phyloP scores from a whole-genome alignment of 2,113 vertebrate genomes.

The Podocnemis expansa region DNA sequence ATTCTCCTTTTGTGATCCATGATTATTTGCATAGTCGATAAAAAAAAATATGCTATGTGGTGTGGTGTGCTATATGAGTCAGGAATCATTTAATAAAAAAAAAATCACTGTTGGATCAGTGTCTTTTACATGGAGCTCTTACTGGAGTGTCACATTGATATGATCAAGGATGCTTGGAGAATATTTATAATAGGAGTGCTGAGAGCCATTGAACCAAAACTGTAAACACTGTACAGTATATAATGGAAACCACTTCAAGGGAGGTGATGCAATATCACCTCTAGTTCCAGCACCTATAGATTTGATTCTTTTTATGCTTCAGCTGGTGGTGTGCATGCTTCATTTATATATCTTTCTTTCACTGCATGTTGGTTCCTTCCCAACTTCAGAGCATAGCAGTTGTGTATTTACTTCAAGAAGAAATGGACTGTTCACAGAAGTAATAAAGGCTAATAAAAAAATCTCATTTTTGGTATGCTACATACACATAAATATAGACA shows the following conservation, averaged over 20 bases:
- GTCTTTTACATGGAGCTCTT: not conserved
- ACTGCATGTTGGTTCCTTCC: not conserved
- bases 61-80: not conserved
- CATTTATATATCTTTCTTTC: not conserved
- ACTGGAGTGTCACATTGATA: not conserved
- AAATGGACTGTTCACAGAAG: accelerated
- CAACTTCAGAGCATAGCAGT: accelerated
- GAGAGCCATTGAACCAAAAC: too few species aligned
- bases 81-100: not conserved
- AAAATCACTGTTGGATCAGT: not conserved
- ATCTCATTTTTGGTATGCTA: not conserved
- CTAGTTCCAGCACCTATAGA: not conserved
- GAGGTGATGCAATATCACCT: too few species aligned
- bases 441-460: not conserved
- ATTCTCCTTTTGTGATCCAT: not conserved
- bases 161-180: too few species aligned
- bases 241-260: too few species aligned
- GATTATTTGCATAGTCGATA: not conserved
- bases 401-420: not conserved
- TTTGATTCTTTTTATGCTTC: not conserved
- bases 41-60: not conserved
- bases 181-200: too few species aligned
- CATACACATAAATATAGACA: not conserved
- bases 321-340: not conserved
- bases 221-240: too few species aligned